Conservation (phyloP, 2,113 vertebrate species). For the Atrichornis clamosus region DNA sequence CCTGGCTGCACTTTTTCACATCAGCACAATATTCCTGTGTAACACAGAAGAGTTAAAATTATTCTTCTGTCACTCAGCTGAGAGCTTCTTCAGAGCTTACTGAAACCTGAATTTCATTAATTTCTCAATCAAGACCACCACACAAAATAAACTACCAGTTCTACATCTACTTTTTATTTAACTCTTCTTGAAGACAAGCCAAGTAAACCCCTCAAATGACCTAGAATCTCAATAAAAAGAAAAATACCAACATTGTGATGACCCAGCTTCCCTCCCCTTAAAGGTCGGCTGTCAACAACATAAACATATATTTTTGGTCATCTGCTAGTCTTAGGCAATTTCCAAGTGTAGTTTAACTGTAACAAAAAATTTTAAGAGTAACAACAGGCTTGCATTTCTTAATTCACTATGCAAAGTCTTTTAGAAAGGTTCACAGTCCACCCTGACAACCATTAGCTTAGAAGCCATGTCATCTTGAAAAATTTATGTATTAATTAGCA, state of each 20-base stretch:
- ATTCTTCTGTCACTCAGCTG: neutral
- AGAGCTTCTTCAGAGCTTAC: neutral
- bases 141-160: neutral
- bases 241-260: neutral
- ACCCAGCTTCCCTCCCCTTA: neutral
- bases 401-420: neutral
- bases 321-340: neutral
- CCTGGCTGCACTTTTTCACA: neutral
- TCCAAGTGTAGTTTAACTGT: neutral
- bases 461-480: neutral
- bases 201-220: neutral
- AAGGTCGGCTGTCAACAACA: neutral
- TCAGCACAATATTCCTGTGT: neutral
- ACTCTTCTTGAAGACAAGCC: neutral
- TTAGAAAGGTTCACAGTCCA: neutral
- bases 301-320: neutral
- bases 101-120: neutral
- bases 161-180: neutral
- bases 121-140: neutral
- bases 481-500: neutral
- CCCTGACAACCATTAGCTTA: neutral
- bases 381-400: neutral
- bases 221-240: neutral
- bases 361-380: neutral
- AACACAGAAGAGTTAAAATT: neutral